Evolutionary conservation across 92 coral and sea anemone genomes (phyloP).

Genomic region (Epizoanthus scotinus): DNA sequence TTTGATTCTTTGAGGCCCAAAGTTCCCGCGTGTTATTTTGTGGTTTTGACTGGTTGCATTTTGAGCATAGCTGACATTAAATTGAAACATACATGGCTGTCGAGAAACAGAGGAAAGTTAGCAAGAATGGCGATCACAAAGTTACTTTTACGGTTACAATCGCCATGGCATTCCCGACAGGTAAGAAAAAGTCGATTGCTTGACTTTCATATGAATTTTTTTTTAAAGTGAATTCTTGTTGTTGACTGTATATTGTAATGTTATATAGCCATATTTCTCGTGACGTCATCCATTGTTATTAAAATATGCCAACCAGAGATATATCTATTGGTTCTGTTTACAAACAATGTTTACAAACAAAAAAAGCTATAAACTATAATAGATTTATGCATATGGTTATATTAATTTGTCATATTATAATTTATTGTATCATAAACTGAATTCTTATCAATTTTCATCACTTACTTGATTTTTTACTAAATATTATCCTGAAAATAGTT

Average conservation of each 20-base stretch:
- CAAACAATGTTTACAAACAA: no score
- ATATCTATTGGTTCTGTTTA: no score
- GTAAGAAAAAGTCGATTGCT: slow-evolving; percentile 41
- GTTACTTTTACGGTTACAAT: slow-evolving; percentile 90
- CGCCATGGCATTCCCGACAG: slow-evolving; percentile 88
- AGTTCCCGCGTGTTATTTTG: not conserved
- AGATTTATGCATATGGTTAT: no score
- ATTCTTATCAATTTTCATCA: no score
- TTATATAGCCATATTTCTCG: no score
- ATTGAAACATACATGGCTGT: slow-evolving; percentile 49
- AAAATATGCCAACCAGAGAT: no score
- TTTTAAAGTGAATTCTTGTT: not conserved
- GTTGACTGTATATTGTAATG: no score
- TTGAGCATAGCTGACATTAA: not conserved
- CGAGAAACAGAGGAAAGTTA: slow-evolving; percentile 41
- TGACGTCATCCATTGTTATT: no score
- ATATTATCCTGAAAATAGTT: not conserved
- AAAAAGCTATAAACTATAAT: no score
- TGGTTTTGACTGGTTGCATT: not conserved
- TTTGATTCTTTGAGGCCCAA: not conserved
- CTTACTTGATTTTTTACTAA: not conserved
- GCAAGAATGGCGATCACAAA: slow-evolving; percentile 79
- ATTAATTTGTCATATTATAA: no score
- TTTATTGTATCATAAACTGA: no score
- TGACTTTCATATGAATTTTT: not conserved